Evolutionary conservation across 2,888 invertebrate genomes (phyloP), one percentile per base, ranked within the genome.

Genomic region (Synergus itoensis): DNA sequence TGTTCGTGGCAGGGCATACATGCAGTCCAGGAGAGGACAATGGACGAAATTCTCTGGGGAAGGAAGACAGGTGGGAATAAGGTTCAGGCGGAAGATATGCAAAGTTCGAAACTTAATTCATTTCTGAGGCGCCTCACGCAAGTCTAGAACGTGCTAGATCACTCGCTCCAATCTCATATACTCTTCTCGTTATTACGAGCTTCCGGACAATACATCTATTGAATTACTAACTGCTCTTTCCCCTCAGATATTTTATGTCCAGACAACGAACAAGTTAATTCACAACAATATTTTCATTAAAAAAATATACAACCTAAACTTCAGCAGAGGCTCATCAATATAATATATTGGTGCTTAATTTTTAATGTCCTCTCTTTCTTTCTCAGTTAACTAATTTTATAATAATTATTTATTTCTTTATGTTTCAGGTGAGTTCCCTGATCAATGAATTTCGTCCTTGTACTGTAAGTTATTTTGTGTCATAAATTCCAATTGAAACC

Each of bases 71-170:
- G 28, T 28, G 82, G 76, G 83, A 62, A 21, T 18, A 57, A 43
- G 77, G 77, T 73, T 76, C 76, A 57, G 80, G 82, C 82, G 84
- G 84, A 84, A 86, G 87, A 82, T 87, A 88, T 89, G 88, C 87
- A 89, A 88, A 89, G 87, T 90, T 90, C 83, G 79, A 85, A 90
- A 90, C 88, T 90, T 89, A 88, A 89, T 89, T 90, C 87, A 89
- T 90, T 90, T 89, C 87, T 87, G 84, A 88, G 87, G 88, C 87
- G 86, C 82, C 85, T 88, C 90, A 88, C 89, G 89, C 88, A 86
- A 88, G 81, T 84, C 84, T 81, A 79, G 86, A 87, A 88, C 89
- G 88, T 88, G 89, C 87, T 81, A 80, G 87, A 87, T 87, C 87
- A 84, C 83, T 82, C 83, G 85, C 76, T 78, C 81, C 78, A 84